These are phyloP conservation scores for Drosophila borborema DNA, from an alignment of 2,888 invertebrate genomes.

Conservation along the genomic window DNA sequence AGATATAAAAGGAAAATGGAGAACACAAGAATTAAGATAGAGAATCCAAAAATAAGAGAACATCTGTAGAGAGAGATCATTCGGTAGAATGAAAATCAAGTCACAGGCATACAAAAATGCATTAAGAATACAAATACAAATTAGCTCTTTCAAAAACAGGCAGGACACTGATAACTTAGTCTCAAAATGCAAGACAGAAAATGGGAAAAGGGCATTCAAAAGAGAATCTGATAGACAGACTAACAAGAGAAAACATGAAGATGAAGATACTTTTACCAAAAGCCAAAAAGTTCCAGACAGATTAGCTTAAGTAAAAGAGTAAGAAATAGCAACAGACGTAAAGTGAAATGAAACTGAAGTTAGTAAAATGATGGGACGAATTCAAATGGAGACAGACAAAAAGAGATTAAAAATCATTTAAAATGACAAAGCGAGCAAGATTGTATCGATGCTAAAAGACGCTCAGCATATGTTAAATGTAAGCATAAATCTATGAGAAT, in stretches of 20 bases:
- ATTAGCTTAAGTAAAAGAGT: not conserved
- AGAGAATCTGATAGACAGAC: too few species aligned
- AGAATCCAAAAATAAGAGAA: too few species aligned
- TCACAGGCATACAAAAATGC: too few species aligned
- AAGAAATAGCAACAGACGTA: not conserved
- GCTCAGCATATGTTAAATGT: not conserved
- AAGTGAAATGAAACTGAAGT: not conserved
- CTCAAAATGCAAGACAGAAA: not conserved
- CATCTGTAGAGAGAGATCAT: too few species aligned
- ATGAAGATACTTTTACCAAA: not conserved
- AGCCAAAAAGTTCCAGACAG: not conserved
- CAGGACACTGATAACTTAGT: not conserved
- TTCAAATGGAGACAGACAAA: not conserved
- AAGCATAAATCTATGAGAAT: conserved; percentile 3
- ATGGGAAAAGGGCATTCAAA: too few species aligned
- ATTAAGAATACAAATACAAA: not conserved
- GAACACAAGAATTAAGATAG: not conserved
- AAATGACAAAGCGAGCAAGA: not conserved
- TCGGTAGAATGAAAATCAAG: too few species aligned
- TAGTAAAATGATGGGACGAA: not conserved
- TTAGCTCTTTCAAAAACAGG: not conserved
- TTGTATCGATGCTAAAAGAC: too few species aligned
- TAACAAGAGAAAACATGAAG: not conserved
- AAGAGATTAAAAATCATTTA: not conserved
- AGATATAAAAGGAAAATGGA: not conserved